A percentile compares a stretch with the other conserved stretches of the same genome.
These are phyloP conservation scores for Leucophenga varia DNA, from an alignment of 1,140 invertebrate species.

Conservation along the genomic window DNA sequence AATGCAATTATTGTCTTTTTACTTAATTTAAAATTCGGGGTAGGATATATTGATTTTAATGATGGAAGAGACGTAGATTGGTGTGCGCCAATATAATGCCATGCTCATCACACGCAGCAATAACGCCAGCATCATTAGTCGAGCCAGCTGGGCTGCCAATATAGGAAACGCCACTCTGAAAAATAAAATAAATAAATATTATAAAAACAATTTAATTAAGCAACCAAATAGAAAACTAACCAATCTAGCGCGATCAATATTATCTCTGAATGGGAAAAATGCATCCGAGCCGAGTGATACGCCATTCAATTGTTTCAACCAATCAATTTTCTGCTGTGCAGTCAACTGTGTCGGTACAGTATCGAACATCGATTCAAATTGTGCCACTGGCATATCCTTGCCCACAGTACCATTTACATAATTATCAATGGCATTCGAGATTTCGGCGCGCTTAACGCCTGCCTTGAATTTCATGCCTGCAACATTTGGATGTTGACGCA, in stretches of 20 bases:
- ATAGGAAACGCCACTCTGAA: slow-evolving; percentile 90
- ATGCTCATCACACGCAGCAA: slow-evolving; percentile 90
- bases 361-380: slow-evolving; percentile 64
- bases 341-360: slow-evolving; percentile 70
- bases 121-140: slow-evolving; percentile 88
- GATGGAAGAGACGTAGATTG: slow-evolving; percentile 93
- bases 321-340: slow-evolving; percentile 71
- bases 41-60: slow-evolving; percentile 66
- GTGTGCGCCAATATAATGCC: slow-evolving; percentile 87
- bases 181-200: slow-evolving; percentile 24
- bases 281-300: slow-evolving; percentile 96
- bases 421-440: slow-evolving; percentile 94
- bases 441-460: slow-evolving; percentile 87
- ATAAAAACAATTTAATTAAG: background rate
- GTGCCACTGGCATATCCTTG: slow-evolving; percentile 60
- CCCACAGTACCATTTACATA: slow-evolving; percentile 90
- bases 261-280: slow-evolving; percentile 98
- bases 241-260: slow-evolving; percentile 90
- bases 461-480: slow-evolving; percentile 84
- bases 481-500: slow-evolving; percentile 90
- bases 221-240: slow-evolving; percentile 59
- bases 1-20: too few species aligned
- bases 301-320: slow-evolving; percentile 77
- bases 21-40: too few species aligned
- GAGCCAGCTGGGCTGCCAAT: slow-evolving; percentile 93